These are phyloP conservation scores for Centropyge bicolor DNA, from an alignment of 2,797 vertebrate genomes.

Conservation along the genomic window DNA sequence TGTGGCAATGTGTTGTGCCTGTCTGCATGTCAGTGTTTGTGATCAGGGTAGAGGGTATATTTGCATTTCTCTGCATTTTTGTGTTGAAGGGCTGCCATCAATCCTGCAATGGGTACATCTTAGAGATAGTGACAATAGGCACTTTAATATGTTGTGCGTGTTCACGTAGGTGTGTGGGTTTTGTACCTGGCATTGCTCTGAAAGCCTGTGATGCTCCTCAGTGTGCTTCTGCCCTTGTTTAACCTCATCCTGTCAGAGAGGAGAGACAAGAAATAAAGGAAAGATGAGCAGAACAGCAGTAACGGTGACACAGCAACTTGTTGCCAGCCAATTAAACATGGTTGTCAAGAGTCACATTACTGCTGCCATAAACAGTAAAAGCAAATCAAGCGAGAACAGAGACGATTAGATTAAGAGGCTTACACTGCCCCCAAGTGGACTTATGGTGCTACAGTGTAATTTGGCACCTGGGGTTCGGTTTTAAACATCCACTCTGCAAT, in stretches of 20 bases:
- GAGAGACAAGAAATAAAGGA: constrained; percentile 3
- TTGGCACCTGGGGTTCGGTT: neutral
- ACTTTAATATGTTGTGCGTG: neutral
- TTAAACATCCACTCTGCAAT: constrained; percentile 14
- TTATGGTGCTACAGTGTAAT: constrained; percentile 9
- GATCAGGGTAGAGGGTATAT: constrained; percentile 18
- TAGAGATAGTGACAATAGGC: neutral
- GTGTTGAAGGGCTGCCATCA: neutral
- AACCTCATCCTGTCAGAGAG: constrained; percentile 66
- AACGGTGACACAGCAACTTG: constrained; percentile 49
- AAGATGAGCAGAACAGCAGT: constrained; percentile 24
- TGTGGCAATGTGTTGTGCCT: constrained; percentile 36
- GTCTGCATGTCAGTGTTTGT: constrained; percentile 28
- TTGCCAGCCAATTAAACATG: constrained; percentile 46
- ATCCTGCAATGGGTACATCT: neutral
- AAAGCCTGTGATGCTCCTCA: constrained; percentile 64
- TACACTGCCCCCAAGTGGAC: constrained; percentile 79
- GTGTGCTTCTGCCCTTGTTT: constrained; percentile 64
- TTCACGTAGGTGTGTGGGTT: constrained; percentile 1
- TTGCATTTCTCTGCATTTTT: constrained; percentile 31
- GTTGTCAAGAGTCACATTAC: constrained; percentile 42
- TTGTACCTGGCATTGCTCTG: constrained; percentile 75
- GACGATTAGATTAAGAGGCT: constrained; percentile 32
- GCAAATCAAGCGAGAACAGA: constrained; percentile 16
- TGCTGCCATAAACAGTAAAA: constrained; percentile 45